Percentiles rank a stretch among this genome's conserved stretches.
phyloP scores from a whole-genome alignment of 2,113 vertebrate genomes.

The Syrrhaptes paradoxus region DNA sequence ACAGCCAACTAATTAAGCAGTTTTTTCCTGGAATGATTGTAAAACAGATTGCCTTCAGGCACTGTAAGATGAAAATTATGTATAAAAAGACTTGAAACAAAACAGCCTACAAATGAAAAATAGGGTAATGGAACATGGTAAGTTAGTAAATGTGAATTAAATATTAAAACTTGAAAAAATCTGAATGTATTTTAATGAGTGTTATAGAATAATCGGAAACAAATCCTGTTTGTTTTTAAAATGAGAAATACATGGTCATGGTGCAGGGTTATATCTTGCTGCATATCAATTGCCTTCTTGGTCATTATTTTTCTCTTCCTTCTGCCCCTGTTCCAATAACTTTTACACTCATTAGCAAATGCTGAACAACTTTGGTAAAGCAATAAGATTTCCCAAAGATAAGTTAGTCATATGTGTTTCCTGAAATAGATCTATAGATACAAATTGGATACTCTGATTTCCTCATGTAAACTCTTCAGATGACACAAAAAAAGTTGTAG shows the following conservation, averaged over 20 bases:
- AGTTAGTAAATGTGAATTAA: background rate
- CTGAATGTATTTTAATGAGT: background rate
- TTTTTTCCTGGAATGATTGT: background rate
- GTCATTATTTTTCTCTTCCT: background rate
- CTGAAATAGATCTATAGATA: background rate
- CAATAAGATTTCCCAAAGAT: background rate
- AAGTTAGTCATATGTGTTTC: background rate
- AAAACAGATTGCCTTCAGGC: background rate
- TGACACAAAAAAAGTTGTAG: background rate
- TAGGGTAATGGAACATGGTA: background rate
- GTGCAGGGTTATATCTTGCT: background rate
- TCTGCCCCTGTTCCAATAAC: background rate
- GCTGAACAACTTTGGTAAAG: background rate
- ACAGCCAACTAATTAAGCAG: constrained; percentile 15
- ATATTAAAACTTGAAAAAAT: background rate
- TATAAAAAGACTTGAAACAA: background rate
- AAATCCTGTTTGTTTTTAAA: background rate
- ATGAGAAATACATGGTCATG: background rate
- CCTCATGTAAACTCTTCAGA: background rate
- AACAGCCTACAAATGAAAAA: background rate
- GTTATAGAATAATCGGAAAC: background rate
- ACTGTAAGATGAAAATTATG: background rate
- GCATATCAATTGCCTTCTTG: background rate
- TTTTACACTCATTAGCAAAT: background rate
- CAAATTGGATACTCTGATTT: background rate